Conservation (phyloP, 2,113 vertebrate genomes). For the Tricholaema leucomelas region DNA sequence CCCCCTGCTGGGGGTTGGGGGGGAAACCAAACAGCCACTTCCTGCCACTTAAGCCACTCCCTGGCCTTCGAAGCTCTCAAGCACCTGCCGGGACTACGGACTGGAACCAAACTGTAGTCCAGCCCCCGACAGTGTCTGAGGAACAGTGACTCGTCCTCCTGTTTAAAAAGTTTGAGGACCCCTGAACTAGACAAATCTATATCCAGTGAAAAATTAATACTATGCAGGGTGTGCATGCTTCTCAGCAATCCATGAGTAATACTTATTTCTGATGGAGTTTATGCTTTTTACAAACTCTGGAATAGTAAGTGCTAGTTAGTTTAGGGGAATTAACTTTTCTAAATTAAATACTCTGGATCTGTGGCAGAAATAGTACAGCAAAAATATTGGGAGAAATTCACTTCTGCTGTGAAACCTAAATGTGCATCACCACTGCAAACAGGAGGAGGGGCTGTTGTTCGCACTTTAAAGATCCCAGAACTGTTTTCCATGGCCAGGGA, state of each 20-base stretch:
- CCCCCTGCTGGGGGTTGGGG: too few relatives aligned
- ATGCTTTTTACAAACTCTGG: background rate
- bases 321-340: background rate
- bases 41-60: too few relatives aligned
- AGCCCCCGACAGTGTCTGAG: too few relatives aligned
- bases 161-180: too few relatives aligned
- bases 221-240: conserved; percentile 7
- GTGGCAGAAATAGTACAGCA: too few relatives aligned
- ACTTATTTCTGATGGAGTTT: background rate
- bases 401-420: background rate
- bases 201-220: background rate
- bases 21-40: too few relatives aligned
- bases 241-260: background rate
- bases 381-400: background rate
- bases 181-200: conserved; percentile 49
- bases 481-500: background rate
- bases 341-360: background rate
- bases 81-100: too few relatives aligned
- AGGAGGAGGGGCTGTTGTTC: conserved; percentile 60
- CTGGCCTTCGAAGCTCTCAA: too few relatives aligned
- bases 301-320: background rate
- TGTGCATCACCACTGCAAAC: background rate
- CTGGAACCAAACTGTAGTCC: too few relatives aligned
- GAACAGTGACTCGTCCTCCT: too few relatives aligned
- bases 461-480: background rate